Evolutionary conservation across 1,140 invertebrate species (phyloP), one percentile per base, ranked within the genome.

Genomic region (Apis cerana): DNA sequence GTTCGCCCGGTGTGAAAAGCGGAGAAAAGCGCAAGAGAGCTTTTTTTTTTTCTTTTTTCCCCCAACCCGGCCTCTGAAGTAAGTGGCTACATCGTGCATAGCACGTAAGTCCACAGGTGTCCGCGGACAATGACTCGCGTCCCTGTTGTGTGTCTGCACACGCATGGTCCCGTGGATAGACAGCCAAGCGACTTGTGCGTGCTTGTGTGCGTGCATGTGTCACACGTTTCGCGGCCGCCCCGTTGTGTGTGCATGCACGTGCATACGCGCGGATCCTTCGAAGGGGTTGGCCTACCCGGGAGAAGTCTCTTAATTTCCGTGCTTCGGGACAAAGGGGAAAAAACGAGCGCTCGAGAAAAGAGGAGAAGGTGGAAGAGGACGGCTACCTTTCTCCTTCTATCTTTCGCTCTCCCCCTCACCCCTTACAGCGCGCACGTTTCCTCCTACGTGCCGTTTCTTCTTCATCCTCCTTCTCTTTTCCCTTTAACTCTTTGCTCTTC

Each of bases 41-140:
- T 90, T 83, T 90, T 86, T 89, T 85, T 83, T 85, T 86, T 89
- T 84, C 82, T 85, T 87, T 80, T 17, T 17, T 19, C 17, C 54
- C 17, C 61, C 61, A 62, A 7, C 67, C 23, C 12, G 59, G 83
- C 79, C 84, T 85, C 86, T 83, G 78, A 92, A 92, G 89, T 93
- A 92, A 94, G 93, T 93, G 92, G 90, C 89, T 90, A 87, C 91
- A 89, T 89, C 87, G 89, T 90, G 87, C 72, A 82, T 87, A 65
- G 69, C 84, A 74, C 86, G 88, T 85, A 83, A 89, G 93, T 93
- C 92, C 91, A 94, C 92, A 94, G 93, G 93, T 94, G 93, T 94
- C 92, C 89, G 91, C 86, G 92, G 92, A 93, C 93, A 94, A 93
- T 94, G 90, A 90, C 85, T 88, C 84, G 76, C 80, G 76, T 83